A percentile compares a stretch with the other conserved stretches of the same genome.
Evolutionary conservation across 2,113 vertebrate species (phyloP).

Genomic region (Malurus cyaneus): DNA sequence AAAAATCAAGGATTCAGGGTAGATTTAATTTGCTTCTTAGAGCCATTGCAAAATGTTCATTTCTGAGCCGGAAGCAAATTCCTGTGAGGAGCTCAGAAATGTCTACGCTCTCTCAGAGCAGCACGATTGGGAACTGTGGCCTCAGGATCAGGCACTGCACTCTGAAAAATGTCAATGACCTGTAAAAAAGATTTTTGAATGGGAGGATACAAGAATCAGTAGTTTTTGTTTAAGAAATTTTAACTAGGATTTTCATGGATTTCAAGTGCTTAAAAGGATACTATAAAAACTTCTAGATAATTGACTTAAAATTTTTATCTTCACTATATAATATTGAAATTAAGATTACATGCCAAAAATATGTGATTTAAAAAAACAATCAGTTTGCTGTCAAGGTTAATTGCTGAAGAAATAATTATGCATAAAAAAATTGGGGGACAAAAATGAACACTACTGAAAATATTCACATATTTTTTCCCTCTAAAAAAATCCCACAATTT

Average conservation of each 20-base stretch:
- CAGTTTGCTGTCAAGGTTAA: background rate
- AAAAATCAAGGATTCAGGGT: background rate
- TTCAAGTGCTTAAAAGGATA: background rate
- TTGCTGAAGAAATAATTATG: background rate
- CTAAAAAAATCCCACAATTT: background rate
- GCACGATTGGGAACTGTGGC: fast-evolving
- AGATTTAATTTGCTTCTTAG: background rate
- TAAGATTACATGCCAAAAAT: background rate
- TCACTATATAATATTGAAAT: background rate
- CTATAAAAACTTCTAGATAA: background rate
- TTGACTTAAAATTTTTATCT: background rate
- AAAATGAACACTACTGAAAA: background rate
- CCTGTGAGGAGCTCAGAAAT: background rate
- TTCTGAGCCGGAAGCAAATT: background rate
- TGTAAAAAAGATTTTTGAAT: background rate
- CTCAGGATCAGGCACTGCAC: background rate
- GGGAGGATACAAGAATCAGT: background rate
- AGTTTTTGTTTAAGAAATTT: background rate
- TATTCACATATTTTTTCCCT: background rate
- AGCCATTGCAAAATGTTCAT: background rate
- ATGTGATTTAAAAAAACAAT: background rate
- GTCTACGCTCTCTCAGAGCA: too few relatives aligned
- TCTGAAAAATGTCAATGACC: background rate
- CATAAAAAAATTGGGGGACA: background rate
- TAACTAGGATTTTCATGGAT: background rate